phyloP scores from a whole-genome alignment of 1,140 invertebrate genomes.

The Lepidurus packardi region DNA sequence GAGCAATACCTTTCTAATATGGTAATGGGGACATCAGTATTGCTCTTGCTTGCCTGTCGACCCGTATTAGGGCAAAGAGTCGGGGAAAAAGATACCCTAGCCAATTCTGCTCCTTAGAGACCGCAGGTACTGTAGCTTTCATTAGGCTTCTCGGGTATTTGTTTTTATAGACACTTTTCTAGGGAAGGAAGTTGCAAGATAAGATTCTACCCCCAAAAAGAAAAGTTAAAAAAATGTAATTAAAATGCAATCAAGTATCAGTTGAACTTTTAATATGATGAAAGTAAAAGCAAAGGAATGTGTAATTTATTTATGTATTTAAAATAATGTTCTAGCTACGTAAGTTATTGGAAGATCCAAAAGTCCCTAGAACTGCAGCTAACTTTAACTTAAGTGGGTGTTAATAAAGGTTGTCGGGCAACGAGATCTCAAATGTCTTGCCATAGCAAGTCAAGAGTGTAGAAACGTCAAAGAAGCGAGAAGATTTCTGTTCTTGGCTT shows the following conservation, averaged over 20 bases:
- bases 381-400: no score
- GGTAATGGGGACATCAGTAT: neutral
- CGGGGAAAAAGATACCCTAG: neutral
- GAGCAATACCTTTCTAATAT: neutral
- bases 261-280: no score
- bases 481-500: neutral
- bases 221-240: no score
- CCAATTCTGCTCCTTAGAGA: neutral
- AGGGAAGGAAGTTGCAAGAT: no score
- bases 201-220: no score
- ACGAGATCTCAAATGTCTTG: neutral
- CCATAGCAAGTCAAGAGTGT: neutral
- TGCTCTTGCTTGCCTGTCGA: slow-evolving; percentile 11
- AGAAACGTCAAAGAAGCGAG: neutral
- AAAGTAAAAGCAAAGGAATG: no score
- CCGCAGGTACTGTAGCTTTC: neutral
- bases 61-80: neutral
- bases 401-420: slow-evolving; percentile 2
- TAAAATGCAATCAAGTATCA: no score
- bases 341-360: neutral
- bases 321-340: no score
- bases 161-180: neutral
- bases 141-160: neutral
- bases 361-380: neutral
- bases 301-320: no score